Base-by-base conservation (phyloP, 1,140 invertebrate genomes). In the Tetramorium parvispinum region DNA sequence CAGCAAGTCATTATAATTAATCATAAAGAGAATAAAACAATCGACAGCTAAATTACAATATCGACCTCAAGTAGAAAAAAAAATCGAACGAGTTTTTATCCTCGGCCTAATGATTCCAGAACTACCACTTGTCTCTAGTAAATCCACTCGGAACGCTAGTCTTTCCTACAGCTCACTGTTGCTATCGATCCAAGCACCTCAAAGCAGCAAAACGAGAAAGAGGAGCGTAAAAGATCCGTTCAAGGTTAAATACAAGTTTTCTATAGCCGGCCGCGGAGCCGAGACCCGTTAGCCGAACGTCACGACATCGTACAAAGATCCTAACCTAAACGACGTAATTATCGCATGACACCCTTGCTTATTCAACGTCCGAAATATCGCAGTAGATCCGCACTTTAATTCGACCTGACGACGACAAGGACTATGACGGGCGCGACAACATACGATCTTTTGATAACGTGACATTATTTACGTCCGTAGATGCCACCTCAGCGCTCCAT, bases 241-340 rank as follows among this genome's bases (percentile, higher is more conserved):
- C 79, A 75, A 83, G 68, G 79, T 83, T 83, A 75, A 73, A 83
- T 83, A 53, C 24, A 83, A 83, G 24, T 49, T 59, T 53, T 59
- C 18, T 27, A 59, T 21, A 55, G 27, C 46, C 37, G 24, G 11
- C 13, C 40, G 18, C 40, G 37, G 16, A 24, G 10, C 53, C 10
- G 32, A 65, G 10, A 49, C 43, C 59, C 59, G 21, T 79, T 59
- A 49, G 11, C 3, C 27, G 32, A 2, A 37, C 16, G 10, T 21
- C 40, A 40, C 49, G 3, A 11, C 13, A 21, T 78, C 16, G 16
- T 16, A 53, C 11, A 18, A 32, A 21, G 27, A 49, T 4, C 68
- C 68, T 83, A 83, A 83, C 79, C 79, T 83, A 83, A 73, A 61
- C 79, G 68, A 61, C 68, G 55, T 49, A 73, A 83, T 83, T 70